Conservation (phyloP, 2,888 invertebrate species). For the Vanessa cardui region DNA sequence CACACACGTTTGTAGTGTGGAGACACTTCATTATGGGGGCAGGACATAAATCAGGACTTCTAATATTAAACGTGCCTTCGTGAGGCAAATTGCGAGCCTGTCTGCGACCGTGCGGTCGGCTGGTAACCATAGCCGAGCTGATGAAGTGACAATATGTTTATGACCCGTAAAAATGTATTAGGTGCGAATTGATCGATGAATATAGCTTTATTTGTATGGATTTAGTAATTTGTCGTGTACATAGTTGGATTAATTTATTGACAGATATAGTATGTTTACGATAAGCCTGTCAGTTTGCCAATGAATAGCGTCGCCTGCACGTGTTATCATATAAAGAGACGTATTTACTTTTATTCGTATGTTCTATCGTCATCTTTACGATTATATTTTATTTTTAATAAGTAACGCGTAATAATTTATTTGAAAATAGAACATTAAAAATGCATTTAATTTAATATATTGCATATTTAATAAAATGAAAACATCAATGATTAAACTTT, state of each 20-base stretch:
- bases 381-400: constrained; percentile 3
- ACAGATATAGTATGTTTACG: constrained; percentile 11
- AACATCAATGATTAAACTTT: background rate
- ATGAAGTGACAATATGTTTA: constrained; percentile 52
- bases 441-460: background rate
- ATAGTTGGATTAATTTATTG: constrained; percentile 19
- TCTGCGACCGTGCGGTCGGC: constrained; percentile 61
- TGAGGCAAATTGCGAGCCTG: constrained; percentile 74
- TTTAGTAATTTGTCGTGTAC: constrained; percentile 27
- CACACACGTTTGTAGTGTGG: constrained; percentile 77
- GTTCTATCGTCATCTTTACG: background rate
- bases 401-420: background rate
- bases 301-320: background rate
- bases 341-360: background rate
- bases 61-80: constrained; percentile 83
- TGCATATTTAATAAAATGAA: background rate
- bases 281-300: constrained; percentile 8
- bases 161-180: constrained; percentile 47
- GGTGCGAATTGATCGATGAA: constrained; percentile 39
- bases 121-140: constrained; percentile 49
- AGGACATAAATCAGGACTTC: constrained; percentile 82
- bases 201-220: constrained; percentile 22
- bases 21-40: constrained; percentile 81
- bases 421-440: constrained; percentile 4
- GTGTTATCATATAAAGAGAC: background rate